These are phyloP conservation scores for Parascotia fuliginaria DNA, from an alignment of 2,888 invertebrate genomes.

Conservation along the genomic window DNA sequence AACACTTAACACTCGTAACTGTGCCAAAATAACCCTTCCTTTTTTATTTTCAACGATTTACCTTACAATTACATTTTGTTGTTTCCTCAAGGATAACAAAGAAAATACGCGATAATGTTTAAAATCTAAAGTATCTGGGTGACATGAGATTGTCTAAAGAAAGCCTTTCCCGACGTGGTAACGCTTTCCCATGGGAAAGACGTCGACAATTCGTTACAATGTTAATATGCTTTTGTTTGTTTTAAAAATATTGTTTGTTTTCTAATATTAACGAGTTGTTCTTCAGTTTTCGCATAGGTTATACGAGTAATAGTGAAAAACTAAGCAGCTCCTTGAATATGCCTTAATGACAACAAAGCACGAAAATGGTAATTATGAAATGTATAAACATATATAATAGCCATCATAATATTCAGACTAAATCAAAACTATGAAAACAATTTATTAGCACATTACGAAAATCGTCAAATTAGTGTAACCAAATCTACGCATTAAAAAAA, in stretches of 20 bases:
- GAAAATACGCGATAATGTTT: slow-evolving; percentile 29
- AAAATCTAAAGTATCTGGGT: slow-evolving; percentile 34
- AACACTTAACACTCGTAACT: background rate
- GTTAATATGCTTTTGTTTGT: slow-evolving; percentile 21
- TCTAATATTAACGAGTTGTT: background rate
- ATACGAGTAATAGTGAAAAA: too few species aligned
- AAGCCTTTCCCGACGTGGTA: slow-evolving; percentile 23
- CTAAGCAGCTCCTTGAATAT: too few species aligned
- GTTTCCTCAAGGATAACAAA: background rate
- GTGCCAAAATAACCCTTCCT: background rate
- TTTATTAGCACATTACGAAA: too few species aligned
- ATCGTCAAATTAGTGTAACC: too few species aligned
- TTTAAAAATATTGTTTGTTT: slow-evolving; percentile 1
- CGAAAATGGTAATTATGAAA: too few species aligned
- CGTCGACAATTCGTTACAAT: slow-evolving; percentile 29
- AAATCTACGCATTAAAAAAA: too few species aligned
- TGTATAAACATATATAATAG: too few species aligned
- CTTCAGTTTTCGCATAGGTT: too few species aligned
- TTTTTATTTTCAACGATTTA: slow-evolving; percentile 2
- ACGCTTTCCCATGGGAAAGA: slow-evolving; percentile 24
- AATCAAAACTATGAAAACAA: too few species aligned
- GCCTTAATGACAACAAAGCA: too few species aligned
- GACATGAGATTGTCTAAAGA: slow-evolving; percentile 25
- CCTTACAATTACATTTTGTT: slow-evolving; percentile 3
- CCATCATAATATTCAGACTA: too few species aligned